These are phyloP conservation scores for Poeciliopsis retropinna DNA, from an alignment of 2,113 vertebrate species.

Conservation along the genomic window DNA sequence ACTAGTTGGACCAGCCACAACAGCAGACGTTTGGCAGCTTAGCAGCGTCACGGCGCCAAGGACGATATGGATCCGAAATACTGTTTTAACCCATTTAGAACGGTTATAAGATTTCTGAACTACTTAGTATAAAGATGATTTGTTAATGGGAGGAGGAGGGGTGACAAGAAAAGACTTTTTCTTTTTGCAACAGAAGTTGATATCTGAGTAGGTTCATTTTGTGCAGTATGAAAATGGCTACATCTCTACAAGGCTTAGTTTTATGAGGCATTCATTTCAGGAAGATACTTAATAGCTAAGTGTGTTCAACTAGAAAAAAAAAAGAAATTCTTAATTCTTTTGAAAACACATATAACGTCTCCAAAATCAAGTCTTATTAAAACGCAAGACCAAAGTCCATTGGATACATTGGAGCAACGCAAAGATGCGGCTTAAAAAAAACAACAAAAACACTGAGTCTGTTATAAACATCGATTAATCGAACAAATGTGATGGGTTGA, in stretches of 20 bases:
- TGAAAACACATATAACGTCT: background rate
- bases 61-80: background rate
- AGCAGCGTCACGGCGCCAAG: too few relatives aligned
- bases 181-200: too few relatives aligned
- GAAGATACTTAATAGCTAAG: background rate
- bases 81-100: background rate
- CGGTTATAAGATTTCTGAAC: background rate
- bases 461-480: too few relatives aligned
- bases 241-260: background rate
- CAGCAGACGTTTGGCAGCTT: background rate
- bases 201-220: background rate
- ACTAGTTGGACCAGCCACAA: too few relatives aligned
- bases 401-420: background rate
- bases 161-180: too few relatives aligned
- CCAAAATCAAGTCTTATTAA: background rate
- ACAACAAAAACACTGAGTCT: background rate
- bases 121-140: too few relatives aligned
- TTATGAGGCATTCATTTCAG: background rate
- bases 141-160: too few relatives aligned
- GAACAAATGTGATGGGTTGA: background rate
- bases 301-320: background rate
- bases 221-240: background rate
- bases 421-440: background rate
- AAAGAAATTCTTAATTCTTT: background rate
- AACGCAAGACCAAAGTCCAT: background rate